A percentile compares a stretch with the other conserved stretches of the same genome.
These are phyloP conservation scores for Cepaea hortensis DNA, from an alignment of 2,888 invertebrate genomes.

Conservation along the genomic window DNA sequence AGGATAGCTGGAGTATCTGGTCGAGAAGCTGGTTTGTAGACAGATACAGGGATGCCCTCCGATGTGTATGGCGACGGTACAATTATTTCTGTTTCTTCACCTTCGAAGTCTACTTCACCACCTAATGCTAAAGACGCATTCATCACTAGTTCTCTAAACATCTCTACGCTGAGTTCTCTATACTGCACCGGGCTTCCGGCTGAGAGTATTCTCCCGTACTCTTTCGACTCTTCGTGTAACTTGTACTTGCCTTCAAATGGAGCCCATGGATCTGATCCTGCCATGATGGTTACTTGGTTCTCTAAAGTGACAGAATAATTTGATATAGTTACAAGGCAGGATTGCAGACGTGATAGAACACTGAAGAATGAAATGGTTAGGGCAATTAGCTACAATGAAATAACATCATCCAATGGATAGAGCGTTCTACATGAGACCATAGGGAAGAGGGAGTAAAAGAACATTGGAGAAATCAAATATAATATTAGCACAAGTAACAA, in stretches of 20 bases:
- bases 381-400: too few species aligned
- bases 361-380: too few species aligned
- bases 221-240: constrained; percentile 29
- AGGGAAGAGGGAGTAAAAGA: too few species aligned
- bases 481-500: too few species aligned
- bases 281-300: neutral
- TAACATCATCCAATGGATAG: too few species aligned
- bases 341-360: too few species aligned
- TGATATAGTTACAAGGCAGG: too few species aligned
- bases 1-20: constrained; percentile 24
- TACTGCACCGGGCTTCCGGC: neutral
- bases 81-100: constrained; percentile 31
- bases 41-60: constrained; percentile 32
- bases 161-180: constrained; percentile 18
- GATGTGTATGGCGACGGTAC: constrained; percentile 29
- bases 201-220: neutral
- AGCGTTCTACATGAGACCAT: too few species aligned
- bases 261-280: constrained; percentile 14
- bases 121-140: neutral
- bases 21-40: constrained; percentile 37
- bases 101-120: constrained; percentile 30
- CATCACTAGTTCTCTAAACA: neutral
- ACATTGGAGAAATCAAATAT: too few species aligned
- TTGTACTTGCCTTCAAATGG: constrained; percentile 33
- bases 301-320: neutral